A percentile compares a stretch with the other conserved stretches of the same genome.
Conservation (phyloP, 2,888 invertebrate genomes). For the Cryptocephalus moraei region DNA sequence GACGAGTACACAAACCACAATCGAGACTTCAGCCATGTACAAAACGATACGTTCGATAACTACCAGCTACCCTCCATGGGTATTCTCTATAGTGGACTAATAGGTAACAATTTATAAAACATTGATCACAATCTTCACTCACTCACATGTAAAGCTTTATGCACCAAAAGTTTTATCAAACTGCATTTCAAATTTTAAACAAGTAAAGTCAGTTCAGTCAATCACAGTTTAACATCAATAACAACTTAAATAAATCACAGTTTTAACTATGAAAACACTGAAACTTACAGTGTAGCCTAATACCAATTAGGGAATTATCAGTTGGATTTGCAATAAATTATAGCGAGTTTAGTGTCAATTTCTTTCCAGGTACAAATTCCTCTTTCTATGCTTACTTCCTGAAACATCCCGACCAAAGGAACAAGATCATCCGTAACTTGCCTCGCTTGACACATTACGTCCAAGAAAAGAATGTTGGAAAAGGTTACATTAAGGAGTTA, state of each 20-base stretch:
- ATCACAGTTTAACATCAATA: too few relatives aligned
- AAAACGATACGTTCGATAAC: slow-evolving; percentile 15
- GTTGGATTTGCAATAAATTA: too few relatives aligned
- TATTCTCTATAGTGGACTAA: slow-evolving; percentile 33
- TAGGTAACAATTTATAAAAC: slow-evolving; percentile 16
- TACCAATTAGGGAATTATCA: too few relatives aligned
- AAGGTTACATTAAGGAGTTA: slow-evolving; percentile 87
- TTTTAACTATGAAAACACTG: too few relatives aligned
- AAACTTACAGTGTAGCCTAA: too few relatives aligned
- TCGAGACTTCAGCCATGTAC: slow-evolving; percentile 16
- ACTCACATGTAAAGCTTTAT: too few relatives aligned
- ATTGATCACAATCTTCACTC: neutral
- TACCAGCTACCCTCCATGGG: slow-evolving; percentile 27
- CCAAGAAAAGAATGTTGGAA: slow-evolving; percentile 80
- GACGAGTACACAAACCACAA: slow-evolving; percentile 23
- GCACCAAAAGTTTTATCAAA: too few relatives aligned
- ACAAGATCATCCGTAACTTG: slow-evolving; percentile 56
- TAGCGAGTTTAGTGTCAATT: too few relatives aligned
- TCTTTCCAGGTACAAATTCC: slow-evolving; percentile 7
- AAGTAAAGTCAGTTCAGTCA: too few relatives aligned
- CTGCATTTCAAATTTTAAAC: too few relatives aligned
- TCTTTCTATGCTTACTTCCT: slow-evolving; percentile 26
- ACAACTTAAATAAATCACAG: too few relatives aligned
- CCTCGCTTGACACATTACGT: slow-evolving; percentile 73
- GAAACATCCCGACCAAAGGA: slow-evolving; percentile 27